These are phyloP conservation scores for Stratiolaelaps scimitus DNA, from an alignment of 1,140 invertebrate genomes.

Conservation along the genomic window DNA sequence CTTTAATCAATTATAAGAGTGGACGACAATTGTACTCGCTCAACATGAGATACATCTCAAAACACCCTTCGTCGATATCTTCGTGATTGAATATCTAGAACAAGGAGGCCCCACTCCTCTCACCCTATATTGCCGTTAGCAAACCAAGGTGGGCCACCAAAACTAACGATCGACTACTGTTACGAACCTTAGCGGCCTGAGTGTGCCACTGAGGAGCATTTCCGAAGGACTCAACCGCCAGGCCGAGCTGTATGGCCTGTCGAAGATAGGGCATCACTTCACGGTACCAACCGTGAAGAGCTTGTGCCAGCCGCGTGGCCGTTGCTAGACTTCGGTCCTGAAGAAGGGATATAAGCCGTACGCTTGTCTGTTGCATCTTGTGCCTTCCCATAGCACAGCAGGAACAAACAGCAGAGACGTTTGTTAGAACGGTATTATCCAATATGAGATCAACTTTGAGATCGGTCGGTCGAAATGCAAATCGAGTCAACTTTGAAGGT, in stretches of 20 bases:
- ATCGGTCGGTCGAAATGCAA: not conserved
- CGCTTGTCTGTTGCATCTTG: conserved; percentile 22
- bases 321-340: conserved; percentile 4
- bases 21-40: no score
- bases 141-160: no score
- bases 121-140: no score
- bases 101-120: no score
- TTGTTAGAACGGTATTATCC: not conserved
- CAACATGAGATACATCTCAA: not conserved
- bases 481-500: no score
- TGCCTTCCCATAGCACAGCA: not conserved
- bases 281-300: conserved; percentile 13
- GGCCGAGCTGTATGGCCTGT: not conserved
- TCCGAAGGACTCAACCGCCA: not conserved
- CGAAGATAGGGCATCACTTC: not conserved
- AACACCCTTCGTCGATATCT: not conserved
- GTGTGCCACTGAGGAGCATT: conserved; percentile 1
- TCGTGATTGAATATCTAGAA: no score
- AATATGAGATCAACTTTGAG: not conserved
- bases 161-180: not conserved
- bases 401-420: not conserved
- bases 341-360: conserved; percentile 2
- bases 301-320: not conserved
- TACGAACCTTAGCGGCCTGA: conserved; percentile 2
- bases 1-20: no score